Percentiles rank a stretch among this genome's conserved stretches.
phyloP scores from a whole-genome alignment of 2,888 invertebrate genomes.

The Agriopis aurantiaria region DNA sequence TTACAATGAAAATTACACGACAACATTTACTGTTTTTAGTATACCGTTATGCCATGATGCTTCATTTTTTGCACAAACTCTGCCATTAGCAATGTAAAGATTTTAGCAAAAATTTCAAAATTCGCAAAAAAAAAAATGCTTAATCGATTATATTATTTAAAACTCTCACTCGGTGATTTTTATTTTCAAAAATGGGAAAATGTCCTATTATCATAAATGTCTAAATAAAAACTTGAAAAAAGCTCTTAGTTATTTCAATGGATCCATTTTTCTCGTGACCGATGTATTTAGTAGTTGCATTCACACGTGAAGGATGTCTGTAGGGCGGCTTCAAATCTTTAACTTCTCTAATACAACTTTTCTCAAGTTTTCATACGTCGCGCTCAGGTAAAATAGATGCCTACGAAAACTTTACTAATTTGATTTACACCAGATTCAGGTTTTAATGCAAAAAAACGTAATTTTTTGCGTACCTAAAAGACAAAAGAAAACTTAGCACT shows the following conservation, averaged over 20 bases:
- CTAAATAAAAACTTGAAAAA: slow-evolving; percentile 2
- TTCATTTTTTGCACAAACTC: too few relatives aligned
- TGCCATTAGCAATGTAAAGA: too few relatives aligned
- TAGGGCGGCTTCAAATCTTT: slow-evolving; percentile 38
- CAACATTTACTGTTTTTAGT: too few relatives aligned
- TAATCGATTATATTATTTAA: too few relatives aligned
- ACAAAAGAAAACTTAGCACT: background rate
- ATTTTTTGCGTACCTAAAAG: background rate
- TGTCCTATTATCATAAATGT: background rate
- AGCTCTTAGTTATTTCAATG: background rate
- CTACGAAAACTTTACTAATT: slow-evolving; percentile 36
- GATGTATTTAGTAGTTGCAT: slow-evolving; percentile 14
- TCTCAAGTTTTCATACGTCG: slow-evolving; percentile 39
- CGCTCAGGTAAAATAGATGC: slow-evolving; percentile 38
- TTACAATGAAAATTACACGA: too few relatives aligned
- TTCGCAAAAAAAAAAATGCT: too few relatives aligned
- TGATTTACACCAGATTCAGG: slow-evolving; percentile 25
- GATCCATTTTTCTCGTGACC: background rate
- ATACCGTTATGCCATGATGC: too few relatives aligned
- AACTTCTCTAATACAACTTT: slow-evolving; percentile 43
- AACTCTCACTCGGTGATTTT: too few relatives aligned
- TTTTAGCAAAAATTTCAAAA: too few relatives aligned
- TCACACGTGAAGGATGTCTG: slow-evolving; percentile 43
- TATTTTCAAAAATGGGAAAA: too few relatives aligned
- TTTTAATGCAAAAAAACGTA: slow-evolving; percentile 9